Percentiles rank a stretch among this genome's conserved stretches.
These are phyloP conservation scores for Glandiceps talaboti DNA, from an alignment of 53 echinoderm and acorn worm genomes.

Conservation along the genomic window DNA sequence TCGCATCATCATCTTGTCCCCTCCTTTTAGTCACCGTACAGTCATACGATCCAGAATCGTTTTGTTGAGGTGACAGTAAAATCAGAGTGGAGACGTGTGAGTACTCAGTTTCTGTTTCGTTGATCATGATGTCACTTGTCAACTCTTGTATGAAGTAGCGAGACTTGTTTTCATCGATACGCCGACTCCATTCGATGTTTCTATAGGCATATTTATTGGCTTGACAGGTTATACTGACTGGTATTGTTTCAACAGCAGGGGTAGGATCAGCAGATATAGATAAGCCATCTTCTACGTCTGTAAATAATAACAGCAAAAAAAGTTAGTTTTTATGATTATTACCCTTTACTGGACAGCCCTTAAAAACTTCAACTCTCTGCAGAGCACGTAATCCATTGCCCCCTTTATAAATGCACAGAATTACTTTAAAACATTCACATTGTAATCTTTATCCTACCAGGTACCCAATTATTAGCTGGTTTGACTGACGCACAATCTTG, in stretches of 20 bases:
- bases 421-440: no score
- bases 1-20: background rate
- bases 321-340: background rate
- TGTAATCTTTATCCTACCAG: no score
- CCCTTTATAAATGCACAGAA: no score
- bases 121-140: background rate
- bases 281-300: constrained; percentile 14
- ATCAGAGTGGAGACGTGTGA: constrained; percentile 12
- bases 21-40: constrained; percentile 5
- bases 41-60: constrained; percentile 15
- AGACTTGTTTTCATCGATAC: background rate
- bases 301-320: background rate
- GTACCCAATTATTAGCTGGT: no score
- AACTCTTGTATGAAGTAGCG: background rate
- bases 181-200: background rate
- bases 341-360: no score
- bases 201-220: constrained; percentile 22
- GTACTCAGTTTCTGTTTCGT: background rate
- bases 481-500: no score
- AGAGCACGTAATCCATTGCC: no score
- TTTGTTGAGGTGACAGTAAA: background rate
- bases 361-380: no score
- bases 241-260: constrained; percentile 1
- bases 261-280: background rate
- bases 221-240: constrained; percentile 5